phyloP scores from a whole-genome alignment of 2,797 vertebrate species.

The Urophycis tenuis region DNA sequence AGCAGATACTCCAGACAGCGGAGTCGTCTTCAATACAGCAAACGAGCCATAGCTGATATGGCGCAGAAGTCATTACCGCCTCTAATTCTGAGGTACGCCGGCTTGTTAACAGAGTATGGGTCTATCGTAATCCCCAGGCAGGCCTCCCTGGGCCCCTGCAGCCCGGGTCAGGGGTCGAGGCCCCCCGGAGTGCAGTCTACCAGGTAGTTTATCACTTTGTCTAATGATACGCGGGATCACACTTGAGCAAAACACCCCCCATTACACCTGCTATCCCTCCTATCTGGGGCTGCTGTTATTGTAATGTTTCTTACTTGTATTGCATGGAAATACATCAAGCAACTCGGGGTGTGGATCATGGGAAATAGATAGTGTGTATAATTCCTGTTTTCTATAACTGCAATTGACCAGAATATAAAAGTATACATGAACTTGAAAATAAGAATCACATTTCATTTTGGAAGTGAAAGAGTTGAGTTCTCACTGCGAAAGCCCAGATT shows the following conservation, averaged over 20 bases:
- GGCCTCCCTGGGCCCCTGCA: constrained; percentile 15
- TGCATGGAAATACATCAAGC: background rate
- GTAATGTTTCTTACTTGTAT: background rate
- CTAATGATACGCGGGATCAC: background rate
- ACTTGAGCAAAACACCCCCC: background rate
- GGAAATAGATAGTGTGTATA: background rate
- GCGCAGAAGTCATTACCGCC: constrained; percentile 90
- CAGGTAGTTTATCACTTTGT: background rate
- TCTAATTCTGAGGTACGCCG: constrained; percentile 75
- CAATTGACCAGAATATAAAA: background rate
- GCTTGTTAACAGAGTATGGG: constrained; percentile 67
- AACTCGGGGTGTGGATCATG: background rate
- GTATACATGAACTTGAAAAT: too few relatives aligned
- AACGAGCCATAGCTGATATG: constrained; percentile 91
- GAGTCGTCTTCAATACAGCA: constrained; percentile 64
- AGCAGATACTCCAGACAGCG: constrained; percentile 76
- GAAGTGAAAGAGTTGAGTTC: background rate
- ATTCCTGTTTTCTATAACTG: background rate
- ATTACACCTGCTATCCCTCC: background rate
- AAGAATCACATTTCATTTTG: background rate
- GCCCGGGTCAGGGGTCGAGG: constrained; percentile 20
- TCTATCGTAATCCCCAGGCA: constrained; percentile 31
- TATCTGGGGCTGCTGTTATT: background rate
- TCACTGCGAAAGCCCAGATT: background rate
- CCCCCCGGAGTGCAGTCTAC: constrained; percentile 11